Conservation (phyloP, 2,113 vertebrate genomes). For the Bos javanicus region DNA sequence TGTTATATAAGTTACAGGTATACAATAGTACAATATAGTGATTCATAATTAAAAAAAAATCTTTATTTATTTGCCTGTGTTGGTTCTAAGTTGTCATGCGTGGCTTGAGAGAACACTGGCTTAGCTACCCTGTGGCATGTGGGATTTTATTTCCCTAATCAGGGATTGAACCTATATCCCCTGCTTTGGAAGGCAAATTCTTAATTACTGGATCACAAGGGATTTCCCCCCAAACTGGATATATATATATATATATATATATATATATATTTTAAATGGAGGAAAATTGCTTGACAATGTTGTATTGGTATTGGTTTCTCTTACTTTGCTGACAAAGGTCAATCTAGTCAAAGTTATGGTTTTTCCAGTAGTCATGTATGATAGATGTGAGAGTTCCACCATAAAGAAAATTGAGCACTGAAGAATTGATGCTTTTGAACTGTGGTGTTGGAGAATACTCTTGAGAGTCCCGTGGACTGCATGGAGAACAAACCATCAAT, state of each 20-base stretch:
- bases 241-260: neutral
- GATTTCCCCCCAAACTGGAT: neutral
- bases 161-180: neutral
- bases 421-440: neutral
- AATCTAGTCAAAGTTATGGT: neutral
- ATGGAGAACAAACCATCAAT: neutral
- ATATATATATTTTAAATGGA: neutral
- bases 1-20: neutral
- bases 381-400: neutral
- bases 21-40: neutral
- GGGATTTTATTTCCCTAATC: neutral
- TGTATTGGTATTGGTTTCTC: neutral
- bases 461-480: neutral
- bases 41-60: neutral
- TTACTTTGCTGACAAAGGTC: neutral
- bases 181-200: neutral
- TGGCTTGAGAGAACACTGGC: neutral
- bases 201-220: neutral
- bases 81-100: neutral
- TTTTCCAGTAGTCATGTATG: neutral
- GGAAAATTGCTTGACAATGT: neutral
- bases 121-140: neutral
- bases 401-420: neutral
- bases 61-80: neutral
- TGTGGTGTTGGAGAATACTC: neutral